Percentiles rank a stretch among this genome's conserved stretches.
Evolutionary conservation across 2,888 invertebrate species (phyloP).

Genomic region (Pandemis corylana): DNA sequence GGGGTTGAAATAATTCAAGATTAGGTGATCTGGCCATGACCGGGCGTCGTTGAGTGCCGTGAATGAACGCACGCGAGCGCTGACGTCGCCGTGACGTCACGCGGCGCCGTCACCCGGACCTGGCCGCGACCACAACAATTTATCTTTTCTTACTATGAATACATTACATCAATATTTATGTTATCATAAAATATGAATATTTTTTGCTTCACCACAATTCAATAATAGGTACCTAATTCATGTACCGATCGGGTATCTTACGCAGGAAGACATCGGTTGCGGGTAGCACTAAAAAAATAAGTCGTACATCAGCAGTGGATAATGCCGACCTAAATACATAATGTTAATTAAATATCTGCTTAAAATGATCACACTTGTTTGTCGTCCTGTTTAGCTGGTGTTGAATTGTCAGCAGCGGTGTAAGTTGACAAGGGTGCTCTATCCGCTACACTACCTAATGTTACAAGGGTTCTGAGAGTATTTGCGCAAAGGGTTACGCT

Average conservation of each 20-base stretch:
- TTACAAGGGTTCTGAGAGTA: constrained; percentile 40
- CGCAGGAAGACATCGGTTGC: too few species aligned
- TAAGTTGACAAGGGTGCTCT: constrained; percentile 25
- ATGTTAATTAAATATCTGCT: background rate
- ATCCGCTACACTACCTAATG: constrained; percentile 43
- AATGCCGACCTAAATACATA: too few species aligned
- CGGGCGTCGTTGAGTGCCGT: constrained; percentile 66
- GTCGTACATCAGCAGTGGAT: too few species aligned
- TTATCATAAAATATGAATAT: background rate
- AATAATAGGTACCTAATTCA: background rate
- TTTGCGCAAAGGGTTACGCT: constrained; percentile 24
- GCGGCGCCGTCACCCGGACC: constrained; percentile 54
- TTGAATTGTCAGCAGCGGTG: constrained; percentile 16
- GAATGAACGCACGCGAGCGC: constrained; percentile 74
- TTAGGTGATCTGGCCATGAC: constrained; percentile 57
- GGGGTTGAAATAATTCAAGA: constrained; percentile 41
- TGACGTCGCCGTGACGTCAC: constrained; percentile 71
- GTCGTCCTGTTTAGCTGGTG: background rate
- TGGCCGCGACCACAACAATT: constrained; percentile 43
- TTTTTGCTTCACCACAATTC: background rate
- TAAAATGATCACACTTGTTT: background rate
- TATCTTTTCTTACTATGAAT: constrained; percentile 1
- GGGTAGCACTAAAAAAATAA: too few species aligned
- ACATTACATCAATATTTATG: background rate
- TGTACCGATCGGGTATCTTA: background rate